phyloP scores from a whole-genome alignment of 2,888 invertebrate genomes.

The Drosophila incognita region DNA sequence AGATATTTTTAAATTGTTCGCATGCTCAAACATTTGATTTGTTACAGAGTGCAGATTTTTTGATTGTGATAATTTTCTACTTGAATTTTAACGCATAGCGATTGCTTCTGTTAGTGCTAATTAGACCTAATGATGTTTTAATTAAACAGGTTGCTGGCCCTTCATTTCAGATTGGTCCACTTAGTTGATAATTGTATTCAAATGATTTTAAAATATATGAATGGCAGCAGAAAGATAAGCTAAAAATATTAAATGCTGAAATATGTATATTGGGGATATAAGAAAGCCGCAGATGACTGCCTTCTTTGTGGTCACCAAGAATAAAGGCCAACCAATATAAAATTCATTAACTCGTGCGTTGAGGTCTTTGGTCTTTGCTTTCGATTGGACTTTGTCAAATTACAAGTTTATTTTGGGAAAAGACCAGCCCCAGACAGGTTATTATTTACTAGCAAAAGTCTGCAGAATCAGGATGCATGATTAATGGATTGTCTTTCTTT shows the following conservation, averaged over 20 bases:
- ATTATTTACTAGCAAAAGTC: slow-evolving; percentile 6
- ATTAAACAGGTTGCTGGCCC: not conserved
- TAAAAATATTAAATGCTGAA: slow-evolving; percentile 17
- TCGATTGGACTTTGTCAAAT: not conserved
- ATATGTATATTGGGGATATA: slow-evolving; percentile 30
- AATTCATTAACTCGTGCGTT: not conserved
- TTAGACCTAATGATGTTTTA: slow-evolving; percentile 2
- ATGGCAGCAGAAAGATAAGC: slow-evolving; percentile 3
- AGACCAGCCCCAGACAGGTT: not conserved
- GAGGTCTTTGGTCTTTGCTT: not conserved
- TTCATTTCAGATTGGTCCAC: slow-evolving; percentile 22
- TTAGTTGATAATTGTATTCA: not conserved
- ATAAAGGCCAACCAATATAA: not conserved
- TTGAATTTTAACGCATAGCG: not conserved
- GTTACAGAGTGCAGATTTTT: not conserved
- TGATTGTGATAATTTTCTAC: not conserved
- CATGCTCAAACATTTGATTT: not conserved
- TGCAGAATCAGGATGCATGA: not conserved
- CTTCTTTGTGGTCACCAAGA: slow-evolving; percentile 1
- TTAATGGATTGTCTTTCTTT: slow-evolving; percentile 5
- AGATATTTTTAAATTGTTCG: slow-evolving; percentile 35
- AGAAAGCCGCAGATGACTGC: slow-evolving; percentile 3
- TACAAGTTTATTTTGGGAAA: slow-evolving; percentile 6
- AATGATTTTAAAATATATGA: slow-evolving; percentile 1
- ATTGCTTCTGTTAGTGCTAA: not conserved